Base-by-base conservation (phyloP, 2,888 invertebrate species). In the Troides helena region DNA sequence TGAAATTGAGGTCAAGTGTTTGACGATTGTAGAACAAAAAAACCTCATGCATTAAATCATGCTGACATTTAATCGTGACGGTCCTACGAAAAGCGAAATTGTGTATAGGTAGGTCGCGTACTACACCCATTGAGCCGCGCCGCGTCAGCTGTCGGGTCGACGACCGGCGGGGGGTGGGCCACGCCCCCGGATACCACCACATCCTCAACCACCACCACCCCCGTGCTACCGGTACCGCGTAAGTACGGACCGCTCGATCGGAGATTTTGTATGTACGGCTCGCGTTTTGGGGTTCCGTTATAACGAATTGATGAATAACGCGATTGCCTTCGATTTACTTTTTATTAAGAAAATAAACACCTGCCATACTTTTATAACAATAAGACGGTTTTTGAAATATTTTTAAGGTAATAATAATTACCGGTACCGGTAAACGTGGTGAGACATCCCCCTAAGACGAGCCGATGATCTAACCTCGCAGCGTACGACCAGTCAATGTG, bases 101-200 rank as follows among this genome's bases (percentile, higher is more conserved):
- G 70, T 68, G 62, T 73, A 74, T 74, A 72, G 73, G 75, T 75
- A 75, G 72, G 74, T 74, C 69, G 73, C 75, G 82, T 86, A 87
- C 85, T 84, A 86, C 80, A 77, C 77, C 74, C 80, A 81, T 87
- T 89, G 86, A 88, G 85, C 79, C 83, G 74, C 63, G 67, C 64
- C 82, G 81, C 85, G 88, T 89, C 90, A 89, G 90, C 89, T 89
- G 90, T 82, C 80, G 80, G 88, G 79, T 87, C 84, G 76, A 72
- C 71, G 88, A 83, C 83, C 89, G 71, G 50, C 10, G 56, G 62
- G 43, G 60, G 72, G 70, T 73, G 76, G 77, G 79, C 73, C 83
- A 80, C 83, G 79, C 83, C 84, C 73, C 80, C 78, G 72, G 70
- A 71, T 71, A 78, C 75, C 77, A 76, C 80, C 64, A 10, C 39